A percentile compares a stretch with the other conserved stretches of the same genome.
phyloP scores from a whole-genome alignment of 1,140 invertebrate genomes.

The Listronotus bonariensis region DNA sequence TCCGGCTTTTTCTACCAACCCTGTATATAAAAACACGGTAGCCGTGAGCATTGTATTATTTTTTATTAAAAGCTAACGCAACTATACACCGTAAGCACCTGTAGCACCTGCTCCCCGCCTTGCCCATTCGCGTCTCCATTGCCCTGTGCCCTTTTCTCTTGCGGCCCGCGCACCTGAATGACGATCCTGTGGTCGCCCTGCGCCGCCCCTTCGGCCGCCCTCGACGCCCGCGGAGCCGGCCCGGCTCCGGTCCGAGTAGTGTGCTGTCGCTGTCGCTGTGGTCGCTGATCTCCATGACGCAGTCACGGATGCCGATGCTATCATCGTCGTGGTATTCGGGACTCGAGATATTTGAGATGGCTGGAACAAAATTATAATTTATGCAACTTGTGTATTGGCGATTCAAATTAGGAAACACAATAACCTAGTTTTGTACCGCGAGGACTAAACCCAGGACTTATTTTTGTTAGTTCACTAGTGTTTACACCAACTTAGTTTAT shows the following conservation, averaged over 20 bases:
- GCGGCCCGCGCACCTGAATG: slow-evolving; percentile 80
- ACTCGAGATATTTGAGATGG: slow-evolving; percentile 84
- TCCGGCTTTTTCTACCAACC: too few species aligned
- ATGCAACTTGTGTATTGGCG: too few species aligned
- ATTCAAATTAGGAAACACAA: too few species aligned
- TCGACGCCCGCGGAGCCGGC: slow-evolving; percentile 58
- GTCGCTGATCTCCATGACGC: slow-evolving; percentile 83
- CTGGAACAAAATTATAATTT: slow-evolving; percentile 63
- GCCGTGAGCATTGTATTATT: too few species aligned
- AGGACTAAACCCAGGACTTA: too few species aligned
- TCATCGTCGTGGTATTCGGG: slow-evolving; percentile 83
- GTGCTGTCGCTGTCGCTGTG: slow-evolving; percentile 82
- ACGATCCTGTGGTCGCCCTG: slow-evolving; percentile 76
- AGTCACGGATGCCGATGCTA: slow-evolving; percentile 68
- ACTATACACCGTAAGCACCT: background rate
- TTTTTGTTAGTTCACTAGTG: too few species aligned
- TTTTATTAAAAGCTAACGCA: too few species aligned
- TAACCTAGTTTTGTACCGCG: too few species aligned
- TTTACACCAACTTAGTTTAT: too few species aligned
- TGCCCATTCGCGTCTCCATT: slow-evolving; percentile 20
- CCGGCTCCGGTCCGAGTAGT: slow-evolving; percentile 75
- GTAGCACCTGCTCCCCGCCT: slow-evolving; percentile 13
- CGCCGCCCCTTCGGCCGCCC: slow-evolving; percentile 57
- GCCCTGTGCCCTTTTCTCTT: slow-evolving; percentile 58
- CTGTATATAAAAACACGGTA: too few species aligned